Base-by-base conservation (phyloP, 2,113 vertebrate species). In the Phoxinus phoxinus region DNA sequence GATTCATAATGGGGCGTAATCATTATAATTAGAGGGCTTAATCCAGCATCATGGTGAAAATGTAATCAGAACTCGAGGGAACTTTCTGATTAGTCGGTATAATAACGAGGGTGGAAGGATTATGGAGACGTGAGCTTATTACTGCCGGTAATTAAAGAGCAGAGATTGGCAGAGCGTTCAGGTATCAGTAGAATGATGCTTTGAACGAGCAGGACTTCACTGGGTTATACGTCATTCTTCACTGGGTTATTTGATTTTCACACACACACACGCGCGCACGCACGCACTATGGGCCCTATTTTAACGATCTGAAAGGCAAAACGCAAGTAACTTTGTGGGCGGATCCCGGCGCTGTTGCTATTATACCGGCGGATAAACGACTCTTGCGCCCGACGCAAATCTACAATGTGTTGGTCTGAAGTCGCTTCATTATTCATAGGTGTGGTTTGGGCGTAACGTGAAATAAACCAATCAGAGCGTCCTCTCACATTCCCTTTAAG, bases 1-100 rank as follows among this genome's bases (percentile, higher is more conserved):
- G 89, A 90, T 85, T 85, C 91, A 92, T 93, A 86, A 91, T 95
- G 85, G 86, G 89, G 75, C 89, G 87, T 93, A 92, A 87, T 94
- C 90, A 89, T 89, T 90, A 94, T 94, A 94, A 95, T 96, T 94
- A 96, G 94, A 94, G 89, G 88, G 91, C 77, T 93, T 93, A 90
- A 93, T 93, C 88, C 90, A 83, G 88, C 91, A 90, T 92, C 90
- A 89, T 87, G 89, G 86, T 91, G 81, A 86, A 83, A 93, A 86
- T 89, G 88, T 89, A 92, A 91, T 93, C 87, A 90, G 87, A 94
- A 94, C 87, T 94, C 92, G 9, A 51, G 92, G 93, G 91, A 91
- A 85, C 90, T 11, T 86, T 87, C 89, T 94, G 90, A 92, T 93
- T 63, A 89, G 90, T 92, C 89, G 85, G 69, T 90, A 90, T 81